Evolutionary conservation across 1,140 invertebrate genomes (phyloP).

Genomic region (Zophobas atratus): DNA sequence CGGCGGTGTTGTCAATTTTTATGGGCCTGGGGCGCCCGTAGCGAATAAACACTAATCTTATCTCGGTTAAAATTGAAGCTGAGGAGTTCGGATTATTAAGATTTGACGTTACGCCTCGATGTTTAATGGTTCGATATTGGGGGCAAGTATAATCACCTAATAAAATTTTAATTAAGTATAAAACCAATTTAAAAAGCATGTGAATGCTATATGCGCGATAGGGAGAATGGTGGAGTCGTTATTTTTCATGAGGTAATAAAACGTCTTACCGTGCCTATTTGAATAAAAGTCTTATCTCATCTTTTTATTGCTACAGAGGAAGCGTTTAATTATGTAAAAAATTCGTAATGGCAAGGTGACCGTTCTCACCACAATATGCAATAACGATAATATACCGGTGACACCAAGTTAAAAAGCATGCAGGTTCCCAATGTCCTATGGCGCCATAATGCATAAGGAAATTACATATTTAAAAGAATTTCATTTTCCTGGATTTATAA

Average conservation of each 20-base stretch:
- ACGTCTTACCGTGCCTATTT: conserved; percentile 41
- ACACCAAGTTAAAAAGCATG: too few relatives aligned
- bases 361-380: conserved; percentile 13
- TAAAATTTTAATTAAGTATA: conserved; percentile 44
- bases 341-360: conserved; percentile 42
- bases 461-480: too few relatives aligned
- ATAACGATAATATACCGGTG: too few relatives aligned
- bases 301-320: conserved; percentile 43
- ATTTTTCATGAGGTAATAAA: conserved; percentile 42
- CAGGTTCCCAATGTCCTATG: too few relatives aligned
- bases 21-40: conserved; percentile 26
- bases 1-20: conserved; percentile 31
- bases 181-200: conserved; percentile 43
- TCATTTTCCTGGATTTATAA: too few relatives aligned
- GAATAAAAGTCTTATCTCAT: conserved; percentile 43
- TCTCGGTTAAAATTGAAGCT: conserved; percentile 23
- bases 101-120: conserved; percentile 19
- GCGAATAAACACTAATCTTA: conserved; percentile 27
- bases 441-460: too few relatives aligned
- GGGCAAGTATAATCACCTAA: conserved; percentile 39
- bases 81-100: conserved; percentile 23
- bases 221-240: conserved; percentile 40
- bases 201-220: conserved; percentile 40
- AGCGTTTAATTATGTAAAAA: conserved; percentile 42
- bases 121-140: conserved; percentile 41